A percentile compares a stretch with the other conserved stretches of the same genome.
Evolutionary conservation across 2,113 vertebrate species (phyloP).

Genomic region (Dasyprocta punctata): DNA sequence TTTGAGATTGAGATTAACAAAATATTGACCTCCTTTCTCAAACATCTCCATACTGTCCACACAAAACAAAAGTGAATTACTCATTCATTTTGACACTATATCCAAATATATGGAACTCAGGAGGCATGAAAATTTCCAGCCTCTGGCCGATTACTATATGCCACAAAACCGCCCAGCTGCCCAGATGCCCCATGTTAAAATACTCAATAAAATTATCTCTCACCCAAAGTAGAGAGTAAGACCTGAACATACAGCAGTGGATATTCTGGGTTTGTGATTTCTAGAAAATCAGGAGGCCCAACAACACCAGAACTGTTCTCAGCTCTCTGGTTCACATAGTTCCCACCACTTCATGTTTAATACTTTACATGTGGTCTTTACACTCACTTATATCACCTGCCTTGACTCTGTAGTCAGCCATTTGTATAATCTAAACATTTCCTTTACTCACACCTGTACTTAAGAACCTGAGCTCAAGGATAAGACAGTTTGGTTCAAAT

Average conservation of each 20-base stretch:
- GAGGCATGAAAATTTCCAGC: not conserved
- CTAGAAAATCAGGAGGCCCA: not conserved
- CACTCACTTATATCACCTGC: not conserved
- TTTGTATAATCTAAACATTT: not conserved
- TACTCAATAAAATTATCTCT: not conserved
- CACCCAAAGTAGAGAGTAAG: not conserved
- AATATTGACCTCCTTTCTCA: conserved; percentile 9
- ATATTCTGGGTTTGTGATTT: not conserved
- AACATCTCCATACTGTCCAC: conserved; percentile 31
- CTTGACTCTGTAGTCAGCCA: not conserved
- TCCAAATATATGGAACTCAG: not conserved
- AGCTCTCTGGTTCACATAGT: not conserved
- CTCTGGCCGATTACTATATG: not conserved
- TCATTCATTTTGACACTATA: not conserved
- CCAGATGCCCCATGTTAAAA: not conserved
- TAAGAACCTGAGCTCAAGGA: not conserved
- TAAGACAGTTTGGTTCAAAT: not conserved
- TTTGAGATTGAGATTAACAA: conserved; percentile 19
- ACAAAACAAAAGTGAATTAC: not conserved
- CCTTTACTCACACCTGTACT: not conserved
- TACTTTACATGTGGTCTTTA: not conserved
- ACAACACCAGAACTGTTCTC: not conserved
- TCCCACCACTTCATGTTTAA: not conserved
- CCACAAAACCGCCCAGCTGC: not conserved
- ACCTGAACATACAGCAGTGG: not conserved